A percentile compares a stretch with the other conserved stretches of the same genome.
These are phyloP conservation scores for Pelobates fuscus DNA, from an alignment of 2,113 vertebrate genomes.

Conservation along the genomic window DNA sequence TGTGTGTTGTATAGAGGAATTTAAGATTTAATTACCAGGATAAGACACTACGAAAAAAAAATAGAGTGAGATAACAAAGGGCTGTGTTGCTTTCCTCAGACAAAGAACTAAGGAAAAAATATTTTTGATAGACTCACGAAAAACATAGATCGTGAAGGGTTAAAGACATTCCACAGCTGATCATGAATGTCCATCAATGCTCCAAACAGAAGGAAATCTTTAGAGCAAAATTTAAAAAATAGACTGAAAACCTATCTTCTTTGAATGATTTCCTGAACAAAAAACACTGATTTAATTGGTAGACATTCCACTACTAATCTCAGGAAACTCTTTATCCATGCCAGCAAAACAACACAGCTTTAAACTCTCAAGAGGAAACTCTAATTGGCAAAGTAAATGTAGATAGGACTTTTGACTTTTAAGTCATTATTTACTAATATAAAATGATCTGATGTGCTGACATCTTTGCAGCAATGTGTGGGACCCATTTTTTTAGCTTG, in stretches of 20 bases:
- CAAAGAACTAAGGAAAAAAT: too few species aligned
- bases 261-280: constrained; percentile 13
- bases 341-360: constrained; percentile 19
- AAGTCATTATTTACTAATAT: constrained; percentile 3
- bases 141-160: neutral
- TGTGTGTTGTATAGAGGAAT: too few species aligned
- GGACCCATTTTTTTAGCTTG: too few species aligned
- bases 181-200: neutral
- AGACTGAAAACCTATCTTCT: constrained; percentile 5
- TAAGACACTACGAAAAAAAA: too few species aligned
- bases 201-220: neutral
- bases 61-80: too few species aligned
- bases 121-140: too few species aligned
- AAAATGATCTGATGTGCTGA: constrained; percentile 6
- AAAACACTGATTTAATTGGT: constrained; percentile 22
- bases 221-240: neutral
- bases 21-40: too few species aligned
- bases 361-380: constrained; percentile 19
- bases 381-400: constrained; percentile 20
- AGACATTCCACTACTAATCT: constrained; percentile 38
- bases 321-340: constrained; percentile 11
- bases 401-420: constrained; percentile 2
- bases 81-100: too few species aligned
- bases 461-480: too few species aligned
- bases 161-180: neutral